phyloP scores from a whole-genome alignment of 1,140 invertebrate species.

The Muscidifurax raptorellus region DNA sequence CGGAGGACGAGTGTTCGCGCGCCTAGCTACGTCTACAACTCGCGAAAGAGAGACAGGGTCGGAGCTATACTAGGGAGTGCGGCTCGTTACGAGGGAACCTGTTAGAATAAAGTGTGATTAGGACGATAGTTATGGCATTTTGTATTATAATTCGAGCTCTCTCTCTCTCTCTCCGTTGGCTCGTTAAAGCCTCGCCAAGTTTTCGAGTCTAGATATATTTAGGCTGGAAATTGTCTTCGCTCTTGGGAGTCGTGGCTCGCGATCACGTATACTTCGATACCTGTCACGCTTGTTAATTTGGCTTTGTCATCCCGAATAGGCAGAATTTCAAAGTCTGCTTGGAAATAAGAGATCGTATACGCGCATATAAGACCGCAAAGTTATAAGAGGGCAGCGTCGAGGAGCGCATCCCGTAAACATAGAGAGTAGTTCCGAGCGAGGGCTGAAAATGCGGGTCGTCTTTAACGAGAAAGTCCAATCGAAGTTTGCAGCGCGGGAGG shows the following conservation, averaged over 20 bases:
- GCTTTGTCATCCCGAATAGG: background rate
- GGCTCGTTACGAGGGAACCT: conserved; percentile 70
- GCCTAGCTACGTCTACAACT: background rate
- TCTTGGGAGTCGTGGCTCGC: background rate
- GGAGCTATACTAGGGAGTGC: conserved; percentile 56
- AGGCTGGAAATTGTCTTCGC: conserved; percentile 43
- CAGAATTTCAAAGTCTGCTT: background rate
- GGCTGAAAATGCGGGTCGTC: conserved; percentile 28
- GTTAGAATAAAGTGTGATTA: conserved; percentile 75
- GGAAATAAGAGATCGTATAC: background rate
- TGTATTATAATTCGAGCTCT: conserved; percentile 71
- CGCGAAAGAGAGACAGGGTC: conserved; percentile 37
- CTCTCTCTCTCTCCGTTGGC: conserved; percentile 53
- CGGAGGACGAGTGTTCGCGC: conserved; percentile 19
- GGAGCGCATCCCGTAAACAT: background rate
- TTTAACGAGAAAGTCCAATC: conserved; percentile 61
- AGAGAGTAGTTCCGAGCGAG: background rate
- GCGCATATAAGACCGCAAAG: no score
- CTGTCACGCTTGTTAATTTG: background rate
- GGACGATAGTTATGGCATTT: conserved; percentile 74
- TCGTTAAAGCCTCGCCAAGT: conserved; percentile 69
- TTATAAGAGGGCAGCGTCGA: background rate
- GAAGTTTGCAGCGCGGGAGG: conserved; percentile 66
- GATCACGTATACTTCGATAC: conserved; percentile 37
- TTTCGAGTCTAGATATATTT: conserved; percentile 64